Conservation (phyloP, 2,113 vertebrate genomes). For the Pholis gunnellus region DNA sequence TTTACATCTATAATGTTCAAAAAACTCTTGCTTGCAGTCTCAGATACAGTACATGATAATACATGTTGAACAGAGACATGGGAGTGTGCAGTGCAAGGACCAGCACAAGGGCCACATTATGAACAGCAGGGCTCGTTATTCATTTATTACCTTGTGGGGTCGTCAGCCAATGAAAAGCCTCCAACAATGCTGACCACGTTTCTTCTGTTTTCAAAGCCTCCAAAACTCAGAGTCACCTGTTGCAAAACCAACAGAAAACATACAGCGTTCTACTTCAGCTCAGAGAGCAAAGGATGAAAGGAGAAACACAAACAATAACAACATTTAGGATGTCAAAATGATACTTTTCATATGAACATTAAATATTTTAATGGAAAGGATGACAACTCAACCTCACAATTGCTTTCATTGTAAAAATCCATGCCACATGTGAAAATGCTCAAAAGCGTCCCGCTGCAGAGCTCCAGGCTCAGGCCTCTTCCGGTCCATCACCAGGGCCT, state of each 20-base stretch:
- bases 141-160: slow-evolving; percentile 90
- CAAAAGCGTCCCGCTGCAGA: no score
- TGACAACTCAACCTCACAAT: not conserved
- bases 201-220: slow-evolving; percentile 92
- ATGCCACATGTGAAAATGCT: not conserved
- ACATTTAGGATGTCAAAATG: not conserved
- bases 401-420: not conserved
- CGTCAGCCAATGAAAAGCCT: slow-evolving; percentile 89
- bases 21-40: not conserved
- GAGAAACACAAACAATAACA: not conserved
- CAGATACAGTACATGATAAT: not conserved
- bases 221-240: slow-evolving; percentile 97
- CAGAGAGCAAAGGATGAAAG: not conserved
- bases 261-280: not conserved
- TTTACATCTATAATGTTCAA: no score
- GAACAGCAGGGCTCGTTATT: not conserved
- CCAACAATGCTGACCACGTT: slow-evolving; percentile 91
- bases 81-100: not conserved
- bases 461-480: no score
- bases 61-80: not conserved
- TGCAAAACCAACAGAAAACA: slow-evolving; percentile 2
- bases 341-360: not conserved
- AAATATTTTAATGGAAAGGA: not conserved
- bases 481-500: no score
- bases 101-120: not conserved